Conservation (phyloP, 2,888 invertebrate species). For the Synanthedon myopaeformis region DNA sequence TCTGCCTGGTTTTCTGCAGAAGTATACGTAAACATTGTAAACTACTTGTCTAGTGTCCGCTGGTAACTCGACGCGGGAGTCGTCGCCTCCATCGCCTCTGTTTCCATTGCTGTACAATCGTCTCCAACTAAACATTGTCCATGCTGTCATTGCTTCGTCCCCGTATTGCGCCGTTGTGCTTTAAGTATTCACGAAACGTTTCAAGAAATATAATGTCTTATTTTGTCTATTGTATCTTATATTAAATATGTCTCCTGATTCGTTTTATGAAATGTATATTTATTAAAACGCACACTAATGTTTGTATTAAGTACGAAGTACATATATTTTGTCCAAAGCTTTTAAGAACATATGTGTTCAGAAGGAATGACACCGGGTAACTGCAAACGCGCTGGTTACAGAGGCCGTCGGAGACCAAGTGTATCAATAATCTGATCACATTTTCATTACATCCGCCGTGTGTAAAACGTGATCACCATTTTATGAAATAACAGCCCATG, state of each 20-base stretch:
- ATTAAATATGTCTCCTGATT: too few species aligned
- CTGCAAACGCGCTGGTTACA: slow-evolving; percentile 24
- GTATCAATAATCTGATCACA: slow-evolving; percentile 55
- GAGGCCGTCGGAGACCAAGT: slow-evolving; percentile 22
- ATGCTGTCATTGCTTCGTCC: slow-evolving; percentile 63
- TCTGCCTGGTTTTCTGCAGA: slow-evolving; percentile 50
- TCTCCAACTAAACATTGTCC: slow-evolving; percentile 68
- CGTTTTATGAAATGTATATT: not conserved
- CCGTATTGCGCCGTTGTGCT: slow-evolving; percentile 64
- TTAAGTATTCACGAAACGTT: not conserved
- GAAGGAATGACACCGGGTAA: slow-evolving; percentile 34
- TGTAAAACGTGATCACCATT: slow-evolving; percentile 49
- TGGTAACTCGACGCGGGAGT: slow-evolving; percentile 44
- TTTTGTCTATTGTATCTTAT: too few species aligned
- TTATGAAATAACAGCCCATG: slow-evolving; percentile 10
- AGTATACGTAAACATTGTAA: slow-evolving; percentile 61
- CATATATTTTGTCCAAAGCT: slow-evolving; percentile 1
- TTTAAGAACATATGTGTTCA: slow-evolving; percentile 29
- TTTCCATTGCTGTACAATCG: slow-evolving; percentile 45
- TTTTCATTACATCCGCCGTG: slow-evolving; percentile 51
- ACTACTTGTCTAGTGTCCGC: slow-evolving; percentile 60
- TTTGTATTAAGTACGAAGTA: not conserved
- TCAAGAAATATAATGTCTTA: too few species aligned
- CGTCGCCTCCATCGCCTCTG: slow-evolving; percentile 37
- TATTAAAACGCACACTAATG: not conserved